phyloP scores from a whole-genome alignment of 2,888 invertebrate genomes.

The Pemphredon lugubris region DNA sequence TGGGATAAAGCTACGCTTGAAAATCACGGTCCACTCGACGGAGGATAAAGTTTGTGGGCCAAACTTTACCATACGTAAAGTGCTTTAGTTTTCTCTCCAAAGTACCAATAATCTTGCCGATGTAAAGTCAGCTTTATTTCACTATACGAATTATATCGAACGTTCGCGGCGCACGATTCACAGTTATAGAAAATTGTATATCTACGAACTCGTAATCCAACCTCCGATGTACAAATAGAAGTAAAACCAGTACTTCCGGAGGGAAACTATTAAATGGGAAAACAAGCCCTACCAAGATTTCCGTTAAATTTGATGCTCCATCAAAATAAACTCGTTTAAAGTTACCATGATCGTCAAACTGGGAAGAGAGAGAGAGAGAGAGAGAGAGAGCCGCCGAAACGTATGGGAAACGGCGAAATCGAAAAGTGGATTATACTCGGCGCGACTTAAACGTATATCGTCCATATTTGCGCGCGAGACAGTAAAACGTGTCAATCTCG shows the following conservation, averaged over 20 bases:
- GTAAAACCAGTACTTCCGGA: conserved; percentile 1
- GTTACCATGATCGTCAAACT: not conserved
- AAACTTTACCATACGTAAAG: too few relatives aligned
- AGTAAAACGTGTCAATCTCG: conserved; percentile 65
- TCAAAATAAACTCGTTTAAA: conserved; percentile 7
- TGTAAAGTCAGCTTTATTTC: too few relatives aligned
- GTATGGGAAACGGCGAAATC: conserved; percentile 1
- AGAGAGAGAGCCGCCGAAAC: not conserved
- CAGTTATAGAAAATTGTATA: not conserved
- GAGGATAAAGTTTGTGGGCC: too few relatives aligned
- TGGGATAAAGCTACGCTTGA: too few relatives aligned
- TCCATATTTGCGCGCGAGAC: conserved; percentile 43
- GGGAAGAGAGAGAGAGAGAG: not conserved
- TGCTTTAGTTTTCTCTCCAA: too few relatives aligned
- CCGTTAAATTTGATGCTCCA: conserved; percentile 1
- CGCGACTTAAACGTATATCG: conserved; percentile 41
- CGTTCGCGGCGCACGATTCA: not conserved
- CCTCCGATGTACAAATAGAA: not conserved
- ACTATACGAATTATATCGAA: too few relatives aligned
- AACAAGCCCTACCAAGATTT: not conserved
- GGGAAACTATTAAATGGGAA: not conserved
- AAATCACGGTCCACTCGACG: too few relatives aligned
- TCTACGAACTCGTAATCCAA: not conserved
- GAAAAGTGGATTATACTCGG: conserved; percentile 26
- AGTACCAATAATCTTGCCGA: too few relatives aligned